Conservation (phyloP, 2,888 invertebrate species). For the Dryococelus australis region DNA sequence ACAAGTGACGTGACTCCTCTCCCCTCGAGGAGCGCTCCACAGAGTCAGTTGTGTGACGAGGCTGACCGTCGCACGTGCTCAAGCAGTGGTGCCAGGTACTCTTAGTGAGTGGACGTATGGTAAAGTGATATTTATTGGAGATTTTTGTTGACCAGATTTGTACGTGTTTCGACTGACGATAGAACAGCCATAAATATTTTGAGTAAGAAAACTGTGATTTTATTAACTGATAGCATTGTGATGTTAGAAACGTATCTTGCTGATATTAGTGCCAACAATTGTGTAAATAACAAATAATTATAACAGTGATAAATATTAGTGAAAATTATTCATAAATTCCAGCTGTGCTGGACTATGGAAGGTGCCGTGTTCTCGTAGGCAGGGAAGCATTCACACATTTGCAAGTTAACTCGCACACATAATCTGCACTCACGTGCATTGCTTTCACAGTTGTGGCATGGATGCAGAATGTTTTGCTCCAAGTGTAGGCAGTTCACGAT, state of each 20-base stretch:
- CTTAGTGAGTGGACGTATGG: background rate
- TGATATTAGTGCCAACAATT: conserved; percentile 1
- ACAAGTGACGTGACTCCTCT: conserved; percentile 34
- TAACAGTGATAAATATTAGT: background rate
- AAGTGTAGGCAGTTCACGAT: too few species aligned
- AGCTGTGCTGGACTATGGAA: background rate
- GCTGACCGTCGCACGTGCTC: background rate
- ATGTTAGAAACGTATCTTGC: conserved; percentile 2
- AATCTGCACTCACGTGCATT: too few species aligned
- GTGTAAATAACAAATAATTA: conserved; percentile 7
- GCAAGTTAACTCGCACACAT: background rate
- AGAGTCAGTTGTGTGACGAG: background rate
- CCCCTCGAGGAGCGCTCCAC: conserved; percentile 49
- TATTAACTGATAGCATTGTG: conserved; percentile 1
- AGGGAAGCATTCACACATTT: background rate
- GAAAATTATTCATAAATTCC: background rate
- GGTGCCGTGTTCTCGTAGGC: background rate
- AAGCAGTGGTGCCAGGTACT: background rate
- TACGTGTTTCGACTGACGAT: background rate
- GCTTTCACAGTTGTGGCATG: too few species aligned
- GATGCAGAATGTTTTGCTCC: too few species aligned
- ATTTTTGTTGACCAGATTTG: background rate
- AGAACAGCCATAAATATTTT: background rate
- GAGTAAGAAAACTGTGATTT: background rate
- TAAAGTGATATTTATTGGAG: background rate